Percentiles rank a stretch among this genome's conserved stretches.
Evolutionary conservation across 2,113 vertebrate genomes (phyloP).

Genomic region (Cephalopterus ornatus): DNA sequence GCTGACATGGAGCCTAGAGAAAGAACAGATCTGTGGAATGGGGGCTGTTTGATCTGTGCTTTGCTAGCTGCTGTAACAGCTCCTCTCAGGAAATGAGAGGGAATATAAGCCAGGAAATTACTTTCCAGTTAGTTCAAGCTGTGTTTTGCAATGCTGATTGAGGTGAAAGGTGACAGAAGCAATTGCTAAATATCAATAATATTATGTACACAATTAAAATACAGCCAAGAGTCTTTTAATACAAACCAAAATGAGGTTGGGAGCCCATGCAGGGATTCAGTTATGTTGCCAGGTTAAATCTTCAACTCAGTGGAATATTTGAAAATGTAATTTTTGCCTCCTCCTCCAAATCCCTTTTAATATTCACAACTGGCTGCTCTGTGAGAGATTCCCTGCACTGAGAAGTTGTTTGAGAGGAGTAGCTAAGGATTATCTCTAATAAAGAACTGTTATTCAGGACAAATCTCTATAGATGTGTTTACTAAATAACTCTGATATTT

Average conservation of each 20-base stretch:
- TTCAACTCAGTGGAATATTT: neutral
- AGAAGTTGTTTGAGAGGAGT: neutral
- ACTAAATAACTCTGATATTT: neutral
- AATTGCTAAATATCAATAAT: conserved; percentile 42
- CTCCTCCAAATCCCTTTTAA: conserved; percentile 33
- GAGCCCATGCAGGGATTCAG: neutral
- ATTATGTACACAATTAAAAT: conserved; percentile 45
- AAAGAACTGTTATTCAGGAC: neutral
- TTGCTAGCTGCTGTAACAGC: neutral
- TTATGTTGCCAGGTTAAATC: conserved; percentile 7
- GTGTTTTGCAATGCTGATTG: conserved; percentile 18
- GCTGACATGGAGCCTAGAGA: neutral
- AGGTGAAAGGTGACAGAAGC: conserved; percentile 40
- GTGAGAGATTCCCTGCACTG: conserved; percentile 2
- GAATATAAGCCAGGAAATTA: conserved; percentile 25
- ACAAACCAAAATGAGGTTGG: neutral
- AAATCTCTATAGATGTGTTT: neutral
- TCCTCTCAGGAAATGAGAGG: conserved; percentile 30
- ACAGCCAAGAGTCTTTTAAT: neutral
- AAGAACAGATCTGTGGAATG: neutral
- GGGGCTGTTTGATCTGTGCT: neutral
- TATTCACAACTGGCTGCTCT: conserved; percentile 14
- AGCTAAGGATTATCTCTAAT: conserved; percentile 16
- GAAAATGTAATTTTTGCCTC: conserved; percentile 13
- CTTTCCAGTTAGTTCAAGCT: conserved; percentile 8